Conservation (phyloP, 37 sponge, comb jelly and placozoan genomes). For the Axinella damicornis region DNA sequence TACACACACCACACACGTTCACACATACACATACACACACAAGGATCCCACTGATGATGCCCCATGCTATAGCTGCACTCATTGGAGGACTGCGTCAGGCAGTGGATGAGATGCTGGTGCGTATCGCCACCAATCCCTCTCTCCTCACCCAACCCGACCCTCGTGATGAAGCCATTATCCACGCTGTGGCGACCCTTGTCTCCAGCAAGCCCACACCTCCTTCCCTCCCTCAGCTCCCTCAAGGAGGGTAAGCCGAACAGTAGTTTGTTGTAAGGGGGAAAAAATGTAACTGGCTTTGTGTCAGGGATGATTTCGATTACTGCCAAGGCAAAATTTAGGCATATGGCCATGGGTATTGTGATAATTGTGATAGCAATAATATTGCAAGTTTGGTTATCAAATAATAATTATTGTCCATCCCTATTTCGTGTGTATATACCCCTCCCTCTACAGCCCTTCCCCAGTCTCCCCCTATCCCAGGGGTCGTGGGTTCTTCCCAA, state of each 20-base stretch:
- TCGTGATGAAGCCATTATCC: conserved; percentile 31
- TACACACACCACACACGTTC: background rate
- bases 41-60: conserved; percentile 78
- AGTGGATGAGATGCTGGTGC: conserved; percentile 64
- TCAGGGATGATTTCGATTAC: too few relatives aligned
- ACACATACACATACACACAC: background rate
- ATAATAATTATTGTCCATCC: too few relatives aligned
- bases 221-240: conserved; percentile 2
- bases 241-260: conserved; percentile 23
- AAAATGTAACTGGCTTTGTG: too few relatives aligned
- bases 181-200: conserved; percentile 39
- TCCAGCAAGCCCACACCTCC: conserved; percentile 35
- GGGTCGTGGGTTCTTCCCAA: too few relatives aligned
- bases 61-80: conserved; percentile 62
- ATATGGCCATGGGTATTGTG: too few relatives aligned
- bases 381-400: too few relatives aligned
- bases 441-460: too few relatives aligned
- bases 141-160: conserved; percentile 37
- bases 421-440: too few relatives aligned
- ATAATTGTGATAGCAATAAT: too few relatives aligned
- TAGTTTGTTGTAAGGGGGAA: too few relatives aligned
- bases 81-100: conserved; percentile 81
- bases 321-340: too few relatives aligned
- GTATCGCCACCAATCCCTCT: conserved; percentile 62
- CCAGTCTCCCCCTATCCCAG: too few relatives aligned